Evolutionary conservation across 1,140 invertebrate species (phyloP).

Genomic region (Bombus terrestris): DNA sequence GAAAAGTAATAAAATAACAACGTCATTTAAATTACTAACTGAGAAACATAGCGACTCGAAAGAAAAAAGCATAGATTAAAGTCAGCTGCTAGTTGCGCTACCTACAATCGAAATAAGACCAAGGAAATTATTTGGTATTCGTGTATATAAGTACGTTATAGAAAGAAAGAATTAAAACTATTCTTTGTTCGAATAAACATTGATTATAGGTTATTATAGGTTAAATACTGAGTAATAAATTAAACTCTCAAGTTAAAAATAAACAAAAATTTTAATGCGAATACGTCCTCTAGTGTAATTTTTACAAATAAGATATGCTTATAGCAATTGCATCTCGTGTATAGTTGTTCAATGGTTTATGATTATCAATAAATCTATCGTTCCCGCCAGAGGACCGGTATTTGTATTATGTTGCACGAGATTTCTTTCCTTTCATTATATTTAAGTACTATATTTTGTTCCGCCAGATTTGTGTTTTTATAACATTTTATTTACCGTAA

Average conservation of each 20-base stretch:
- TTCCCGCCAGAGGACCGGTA: slow-evolving; percentile 64
- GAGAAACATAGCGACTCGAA: slow-evolving; percentile 44
- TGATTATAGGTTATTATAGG: too few relatives aligned
- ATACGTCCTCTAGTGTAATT: background rate
- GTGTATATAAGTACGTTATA: background rate
- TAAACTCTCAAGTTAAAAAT: background rate
- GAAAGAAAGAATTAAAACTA: background rate
- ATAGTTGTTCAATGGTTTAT: background rate
- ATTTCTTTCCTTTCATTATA: slow-evolving; percentile 15
- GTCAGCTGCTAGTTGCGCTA: background rate
- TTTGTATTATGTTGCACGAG: slow-evolving; percentile 52
- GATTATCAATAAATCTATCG: slow-evolving; percentile 9
- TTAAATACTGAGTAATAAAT: background rate
- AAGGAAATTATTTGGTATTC: background rate
- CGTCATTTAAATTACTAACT: slow-evolving; percentile 61
- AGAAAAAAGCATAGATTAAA: slow-evolving; percentile 50
- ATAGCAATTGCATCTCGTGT: background rate
- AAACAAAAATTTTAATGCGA: background rate
- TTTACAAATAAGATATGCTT: background rate
- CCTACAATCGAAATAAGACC: background rate
- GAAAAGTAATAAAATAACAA: slow-evolving; percentile 54
- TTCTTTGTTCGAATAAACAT: background rate
- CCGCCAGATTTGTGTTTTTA: background rate
- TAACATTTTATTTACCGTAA: slow-evolving; percentile 24
- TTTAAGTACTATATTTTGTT: slow-evolving; percentile 24